A percentile compares a stretch with the other conserved stretches of the same genome.
phyloP scores from a whole-genome alignment of 2,888 invertebrate genomes.

The Rhamphomyia laevipes region DNA sequence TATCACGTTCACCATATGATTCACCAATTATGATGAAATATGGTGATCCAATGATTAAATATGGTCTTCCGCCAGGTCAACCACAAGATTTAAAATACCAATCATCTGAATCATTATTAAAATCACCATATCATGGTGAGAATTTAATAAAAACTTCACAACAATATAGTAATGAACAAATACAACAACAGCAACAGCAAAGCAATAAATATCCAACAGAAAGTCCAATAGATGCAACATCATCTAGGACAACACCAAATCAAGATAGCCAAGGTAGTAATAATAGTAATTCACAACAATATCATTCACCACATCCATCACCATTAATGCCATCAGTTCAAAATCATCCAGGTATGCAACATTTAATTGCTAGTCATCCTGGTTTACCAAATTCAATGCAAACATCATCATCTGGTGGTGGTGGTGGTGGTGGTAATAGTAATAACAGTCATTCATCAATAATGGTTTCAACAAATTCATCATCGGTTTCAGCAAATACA shows the following conservation, averaged over 20 bases:
- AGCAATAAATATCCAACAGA: conserved; percentile 28
- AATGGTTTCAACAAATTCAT: conserved; percentile 20
- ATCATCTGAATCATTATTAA: conserved; percentile 18
- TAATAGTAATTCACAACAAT: conserved; percentile 32
- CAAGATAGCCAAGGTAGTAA: conserved; percentile 39
- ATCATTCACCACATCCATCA: conserved; percentile 36
- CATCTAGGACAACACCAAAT: conserved; percentile 33
- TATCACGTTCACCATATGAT: conserved; percentile 34
- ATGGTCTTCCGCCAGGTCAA: conserved; percentile 24
- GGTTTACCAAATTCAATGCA: conserved; percentile 23
- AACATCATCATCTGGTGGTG: conserved; percentile 12
- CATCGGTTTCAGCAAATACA: conserved; percentile 17
- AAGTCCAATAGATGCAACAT: conserved; percentile 36
- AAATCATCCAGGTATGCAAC: conserved; percentile 32
- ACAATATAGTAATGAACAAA: conserved; percentile 20
- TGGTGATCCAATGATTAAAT: conserved; percentile 34
- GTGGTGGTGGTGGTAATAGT: conserved; percentile 1
- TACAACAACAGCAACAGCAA: conserved; percentile 14
- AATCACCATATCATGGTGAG: conserved; percentile 31
- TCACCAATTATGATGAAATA: conserved; percentile 36
- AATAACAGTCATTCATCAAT: conserved; percentile 5
- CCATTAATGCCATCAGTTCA: conserved; percentile 31
- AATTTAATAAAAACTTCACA: conserved; percentile 36
- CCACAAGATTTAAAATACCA: conserved; percentile 36
- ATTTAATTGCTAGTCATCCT: conserved; percentile 30